phyloP scores from a whole-genome alignment of 2,888 invertebrate genomes.

The Agonopterix alstromeriana region DNA sequence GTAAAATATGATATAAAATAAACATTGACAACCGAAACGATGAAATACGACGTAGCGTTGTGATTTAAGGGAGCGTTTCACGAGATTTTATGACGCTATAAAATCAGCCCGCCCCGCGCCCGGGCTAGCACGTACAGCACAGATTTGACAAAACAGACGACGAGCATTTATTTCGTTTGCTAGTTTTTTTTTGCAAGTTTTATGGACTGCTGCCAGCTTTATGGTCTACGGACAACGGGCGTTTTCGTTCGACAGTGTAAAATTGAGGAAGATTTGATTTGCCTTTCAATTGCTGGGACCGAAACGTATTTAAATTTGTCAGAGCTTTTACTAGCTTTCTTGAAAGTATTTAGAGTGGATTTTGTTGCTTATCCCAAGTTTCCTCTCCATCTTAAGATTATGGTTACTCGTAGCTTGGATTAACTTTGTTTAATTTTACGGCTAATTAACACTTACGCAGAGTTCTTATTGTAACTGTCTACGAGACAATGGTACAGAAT shows the following conservation, averaged over 20 bases:
- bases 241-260: constrained; percentile 52
- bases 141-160: constrained; percentile 76
- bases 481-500: too few species aligned
- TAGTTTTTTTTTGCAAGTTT: constrained; percentile 65
- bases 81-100: constrained; percentile 74
- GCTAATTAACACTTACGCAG: too few species aligned
- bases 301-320: constrained; percentile 4
- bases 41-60: constrained; percentile 72
- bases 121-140: constrained; percentile 60
- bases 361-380: too few species aligned
- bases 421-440: too few species aligned
- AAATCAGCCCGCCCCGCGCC: constrained; percentile 58
- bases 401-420: too few species aligned
- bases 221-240: constrained; percentile 53
- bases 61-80: constrained; percentile 75
- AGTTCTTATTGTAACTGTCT: too few species aligned
- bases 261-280: constrained; percentile 48
- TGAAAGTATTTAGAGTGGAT: not conserved
- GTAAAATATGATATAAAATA: constrained; percentile 78
- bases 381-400: too few species aligned
- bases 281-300: constrained; percentile 21
- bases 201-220: constrained; percentile 72
- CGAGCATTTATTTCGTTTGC: constrained; percentile 67
- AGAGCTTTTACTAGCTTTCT: not conserved
- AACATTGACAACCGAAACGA: constrained; percentile 76